These are phyloP conservation scores for Poeciliopsis paucimaculata DNA, from an alignment of 2,797 vertebrate genomes.

Conservation along the genomic window DNA sequence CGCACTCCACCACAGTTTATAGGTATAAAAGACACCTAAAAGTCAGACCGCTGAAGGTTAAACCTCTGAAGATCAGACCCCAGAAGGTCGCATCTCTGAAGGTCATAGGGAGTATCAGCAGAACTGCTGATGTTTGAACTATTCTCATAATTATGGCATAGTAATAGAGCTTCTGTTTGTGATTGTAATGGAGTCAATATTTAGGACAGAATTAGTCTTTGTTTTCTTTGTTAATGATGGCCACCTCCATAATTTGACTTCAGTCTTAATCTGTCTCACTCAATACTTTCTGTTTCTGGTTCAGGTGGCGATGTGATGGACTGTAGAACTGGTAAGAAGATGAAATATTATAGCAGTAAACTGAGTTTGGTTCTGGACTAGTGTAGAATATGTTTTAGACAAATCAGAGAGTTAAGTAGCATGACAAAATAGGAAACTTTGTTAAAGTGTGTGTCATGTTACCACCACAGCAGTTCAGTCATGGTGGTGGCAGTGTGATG, in stretches of 20 bases:
- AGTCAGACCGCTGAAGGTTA: not conserved
- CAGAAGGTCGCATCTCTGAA: not conserved
- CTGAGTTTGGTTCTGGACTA: not conserved
- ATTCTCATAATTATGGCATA: not conserved
- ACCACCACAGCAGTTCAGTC: not conserved
- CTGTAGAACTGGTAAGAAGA: slow-evolving; percentile 48
- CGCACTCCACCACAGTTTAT: slow-evolving; percentile 60
- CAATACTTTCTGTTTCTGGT: slow-evolving; percentile 3
- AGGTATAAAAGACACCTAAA: slow-evolving; percentile 26
- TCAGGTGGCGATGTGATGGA: slow-evolving; percentile 22
- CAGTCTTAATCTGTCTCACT: not conserved
- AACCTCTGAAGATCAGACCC: not conserved
- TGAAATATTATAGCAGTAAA: not conserved
- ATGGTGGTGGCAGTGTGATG: not conserved
- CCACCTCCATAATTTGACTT: not conserved
- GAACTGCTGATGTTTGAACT: not conserved
- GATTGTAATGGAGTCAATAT: not conserved
- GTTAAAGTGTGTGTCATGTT: not conserved
- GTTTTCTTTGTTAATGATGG: not conserved
- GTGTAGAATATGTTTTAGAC: not conserved
- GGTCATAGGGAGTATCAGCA: not conserved
- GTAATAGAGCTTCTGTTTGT: not conserved
- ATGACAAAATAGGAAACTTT: not conserved
- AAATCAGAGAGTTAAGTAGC: not conserved
- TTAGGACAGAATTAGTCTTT: not conserved